Percentiles rank a stretch among this genome's conserved stretches.
Conservation (phyloP, 1,140 invertebrate genomes). For the Micrasema minimum region DNA sequence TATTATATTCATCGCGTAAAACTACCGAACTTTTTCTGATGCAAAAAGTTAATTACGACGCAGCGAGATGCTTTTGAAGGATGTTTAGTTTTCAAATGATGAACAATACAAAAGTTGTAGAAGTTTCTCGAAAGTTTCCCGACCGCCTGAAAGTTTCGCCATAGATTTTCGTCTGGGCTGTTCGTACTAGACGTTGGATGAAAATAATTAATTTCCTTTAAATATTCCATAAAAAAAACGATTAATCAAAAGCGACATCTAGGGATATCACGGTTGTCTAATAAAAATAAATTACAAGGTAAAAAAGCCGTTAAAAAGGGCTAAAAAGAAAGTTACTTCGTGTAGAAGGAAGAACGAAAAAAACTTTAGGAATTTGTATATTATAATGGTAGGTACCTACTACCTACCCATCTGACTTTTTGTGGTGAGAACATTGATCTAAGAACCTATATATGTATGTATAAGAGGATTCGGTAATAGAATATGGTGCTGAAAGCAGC, state of each 20-base stretch:
- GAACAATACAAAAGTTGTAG: slow-evolving; percentile 3
- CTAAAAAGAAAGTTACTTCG: too few species aligned
- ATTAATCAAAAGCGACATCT: background rate
- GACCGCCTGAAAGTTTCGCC: slow-evolving; percentile 7
- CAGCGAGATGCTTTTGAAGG: background rate
- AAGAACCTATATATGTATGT: too few species aligned
- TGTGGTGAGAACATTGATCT: too few species aligned
- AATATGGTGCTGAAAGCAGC: too few species aligned
- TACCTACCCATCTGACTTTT: too few species aligned
- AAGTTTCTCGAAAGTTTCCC: background rate
- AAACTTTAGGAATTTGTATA: background rate
- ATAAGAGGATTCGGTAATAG: too few species aligned
- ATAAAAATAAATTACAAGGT: slow-evolving; percentile 5
- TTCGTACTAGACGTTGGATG: background rate
- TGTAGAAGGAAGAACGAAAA: slow-evolving; percentile 10
- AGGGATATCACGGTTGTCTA: background rate
- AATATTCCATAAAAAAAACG: background rate
- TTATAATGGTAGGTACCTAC: too few species aligned
- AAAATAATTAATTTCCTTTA: slow-evolving; percentile 3
- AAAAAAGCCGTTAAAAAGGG: too few species aligned
- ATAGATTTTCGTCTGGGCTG: slow-evolving; percentile 27
- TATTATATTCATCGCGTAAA: too few species aligned
- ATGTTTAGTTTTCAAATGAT: background rate
- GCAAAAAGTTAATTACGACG: too few species aligned
- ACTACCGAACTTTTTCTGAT: too few species aligned